Evolutionary conservation across 2,797 vertebrate genomes (phyloP), one percentile per base, ranked within the genome.

Genomic region (Sebastiscus tertius): DNA sequence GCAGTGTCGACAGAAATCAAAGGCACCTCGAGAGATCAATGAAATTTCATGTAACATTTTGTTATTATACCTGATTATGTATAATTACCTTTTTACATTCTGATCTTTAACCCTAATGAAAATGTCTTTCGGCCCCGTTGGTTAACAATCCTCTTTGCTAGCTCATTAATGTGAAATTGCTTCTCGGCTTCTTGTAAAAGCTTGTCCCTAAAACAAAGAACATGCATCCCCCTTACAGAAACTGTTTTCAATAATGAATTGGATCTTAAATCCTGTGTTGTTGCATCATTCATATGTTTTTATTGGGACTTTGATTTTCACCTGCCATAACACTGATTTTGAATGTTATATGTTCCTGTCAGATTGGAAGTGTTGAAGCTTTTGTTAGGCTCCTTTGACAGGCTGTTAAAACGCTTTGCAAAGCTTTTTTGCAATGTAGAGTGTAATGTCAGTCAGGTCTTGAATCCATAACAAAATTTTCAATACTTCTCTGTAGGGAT

Each of bases 141-240:
- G 72, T 71, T 65, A 78, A 70, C 63, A 75, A 42, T 64, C 79
- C 26, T 74, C 63, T 81, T 86, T 78, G 62, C 49, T 22, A 18
- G 66, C 61, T 86, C 68, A 77, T 91, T 85, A 87, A 84, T 67
- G 61, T 75, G 26, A 68, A 81, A 70, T 79, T 70, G 64, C 58
- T 34, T 76, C 78, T 79, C 59, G 73, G 70, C 70, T 49, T 80
- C 69, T 59, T 79, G 64, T 87, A 75, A 82, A 87, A 83, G 60
- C 58, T 70, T 24, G 36, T 75, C 52, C 42, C 42, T 70, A 55
- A 74, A 81, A 81, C 77, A 79, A 77, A 71, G 49, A 77, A 31
- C 63, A 65, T 22, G 22, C 34, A 24, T 22, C 31, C 33, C 22
- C 26, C 26, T 39, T 27, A 3, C 46, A 71, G 24, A 79, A 79